Conservation (phyloP, 2,113 vertebrate genomes). For the Potamarius usumacintae region DNA sequence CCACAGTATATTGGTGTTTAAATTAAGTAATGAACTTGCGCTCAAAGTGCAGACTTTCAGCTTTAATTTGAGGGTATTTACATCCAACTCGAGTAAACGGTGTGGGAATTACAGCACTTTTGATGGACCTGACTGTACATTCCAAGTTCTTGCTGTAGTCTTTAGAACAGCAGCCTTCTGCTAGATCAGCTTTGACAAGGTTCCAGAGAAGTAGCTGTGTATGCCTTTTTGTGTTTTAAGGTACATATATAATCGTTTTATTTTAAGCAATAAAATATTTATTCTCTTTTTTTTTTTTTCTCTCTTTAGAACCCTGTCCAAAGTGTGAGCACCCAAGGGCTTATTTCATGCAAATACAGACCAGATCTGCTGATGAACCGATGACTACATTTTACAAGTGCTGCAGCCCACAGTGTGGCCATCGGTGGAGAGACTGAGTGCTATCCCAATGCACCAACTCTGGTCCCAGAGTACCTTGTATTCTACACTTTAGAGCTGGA, state of each 20-base stretch:
- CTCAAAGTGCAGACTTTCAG: background rate
- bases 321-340: conserved; percentile 92
- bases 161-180: no score
- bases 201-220: no score
- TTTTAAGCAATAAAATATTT: background rate
- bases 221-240: background rate
- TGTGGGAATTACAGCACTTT: no score
- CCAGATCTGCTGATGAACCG: conserved; percentile 94
- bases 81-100: no score
- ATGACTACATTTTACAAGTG: conserved; percentile 99
- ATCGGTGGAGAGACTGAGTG: conserved; percentile 88
- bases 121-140: no score
- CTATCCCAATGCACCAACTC: background rate
- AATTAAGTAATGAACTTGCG: no score
- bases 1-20: no score
- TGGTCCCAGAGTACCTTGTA: background rate
- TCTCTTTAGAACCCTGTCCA: conserved; percentile 83
- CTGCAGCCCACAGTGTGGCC: conserved; percentile 86
- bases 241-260: background rate
- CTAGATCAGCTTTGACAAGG: no score
- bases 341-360: conserved; percentile 98
- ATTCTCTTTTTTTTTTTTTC: background rate
- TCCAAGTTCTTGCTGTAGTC: no score
- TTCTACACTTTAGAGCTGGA: background rate
- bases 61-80: background rate